Base-by-base conservation (phyloP, 1,140 invertebrate species). In the Sarcophaga bullata region DNA sequence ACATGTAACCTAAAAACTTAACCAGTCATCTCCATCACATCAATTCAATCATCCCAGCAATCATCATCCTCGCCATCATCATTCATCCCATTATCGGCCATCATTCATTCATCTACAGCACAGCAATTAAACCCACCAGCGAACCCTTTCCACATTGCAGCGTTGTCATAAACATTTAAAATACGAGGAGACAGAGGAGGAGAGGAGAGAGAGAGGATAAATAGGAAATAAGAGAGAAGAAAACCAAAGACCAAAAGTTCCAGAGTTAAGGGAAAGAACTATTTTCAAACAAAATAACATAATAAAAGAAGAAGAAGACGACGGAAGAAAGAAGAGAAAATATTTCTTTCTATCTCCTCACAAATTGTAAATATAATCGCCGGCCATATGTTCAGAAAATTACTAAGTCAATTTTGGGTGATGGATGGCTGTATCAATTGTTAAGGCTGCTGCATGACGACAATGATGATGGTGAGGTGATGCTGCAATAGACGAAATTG, bases 181-280 rank as follows among this genome's bases (percentile, higher is more conserved):
- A 58, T 58, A 15, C 11, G n/a, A 11, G 13, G 11, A 15, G 13
- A 7, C 52, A n/a, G n/a, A n/a, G n/a, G n/a, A n/a, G n/a, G n/a
- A n/a, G n/a, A n/a, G n/a, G n/a, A n/a, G n/a, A n/a, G n/a, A n/a
- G n/a, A n/a, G n/a, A n/a, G n/a, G n/a, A n/a, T n/a, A n/a, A n/a
- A n/a, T n/a, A n/a, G n/a, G n/a, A 13, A 10, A 52, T 52, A 15
- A 15, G 10, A 6, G n/a, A 58, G 11, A 15, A 58, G 11, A 58
- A 13, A 58, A 15, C 0, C 52, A 58, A n/a, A n/a, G 11, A 58
- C n/a, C n/a, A 15, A 15, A 58, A 58, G n/a, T 11, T 58, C n/a
- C 52, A 58, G 52, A 58, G 52, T 58, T 58, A 58, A 58, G 52
- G n/a, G n/a, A n/a, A 58, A 58, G n/a, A 58, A 58, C 52, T 15